Evolutionary conservation across 2,113 vertebrate species (phyloP).

Genomic region (Chauna torquata): DNA sequence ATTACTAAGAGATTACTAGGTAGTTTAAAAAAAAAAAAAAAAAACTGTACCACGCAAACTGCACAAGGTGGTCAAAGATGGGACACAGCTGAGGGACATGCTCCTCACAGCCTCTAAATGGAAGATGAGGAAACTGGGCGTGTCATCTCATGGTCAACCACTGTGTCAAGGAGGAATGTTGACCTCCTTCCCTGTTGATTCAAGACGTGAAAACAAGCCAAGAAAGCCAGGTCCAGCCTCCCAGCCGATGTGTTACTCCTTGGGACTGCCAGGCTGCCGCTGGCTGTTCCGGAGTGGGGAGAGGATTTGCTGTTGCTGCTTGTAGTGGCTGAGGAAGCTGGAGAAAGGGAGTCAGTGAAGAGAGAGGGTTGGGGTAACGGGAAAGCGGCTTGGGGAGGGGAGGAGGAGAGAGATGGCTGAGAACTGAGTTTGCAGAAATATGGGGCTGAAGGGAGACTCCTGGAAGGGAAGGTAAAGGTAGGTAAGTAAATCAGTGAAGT

Average conservation of each 20-base stretch:
- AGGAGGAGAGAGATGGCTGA: neutral
- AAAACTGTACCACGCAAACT: neutral
- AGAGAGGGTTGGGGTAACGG: neutral
- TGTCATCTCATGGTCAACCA: neutral
- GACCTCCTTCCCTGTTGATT: neutral
- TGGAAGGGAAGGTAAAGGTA: neutral
- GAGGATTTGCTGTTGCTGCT: neutral
- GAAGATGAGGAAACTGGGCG: neutral
- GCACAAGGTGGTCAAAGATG: neutral
- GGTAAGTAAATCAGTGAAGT: neutral
- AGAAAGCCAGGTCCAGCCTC: neutral
- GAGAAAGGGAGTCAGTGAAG: neutral
- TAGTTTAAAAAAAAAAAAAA: neutral
- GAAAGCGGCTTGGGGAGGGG: neutral
- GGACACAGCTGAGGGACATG: neutral
- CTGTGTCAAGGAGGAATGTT: neutral
- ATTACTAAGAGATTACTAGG: neutral
- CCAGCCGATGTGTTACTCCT: fast-evolving
- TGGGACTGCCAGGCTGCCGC: neutral
- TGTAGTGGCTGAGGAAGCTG: neutral
- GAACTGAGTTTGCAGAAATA: neutral
- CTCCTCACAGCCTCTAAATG: neutral
- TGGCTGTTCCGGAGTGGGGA: neutral
- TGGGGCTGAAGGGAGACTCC: neutral
- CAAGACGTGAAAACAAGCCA: neutral